Evolutionary conservation across 1,140 invertebrate species (phyloP).

Genomic region (Bombus picipes): DNA sequence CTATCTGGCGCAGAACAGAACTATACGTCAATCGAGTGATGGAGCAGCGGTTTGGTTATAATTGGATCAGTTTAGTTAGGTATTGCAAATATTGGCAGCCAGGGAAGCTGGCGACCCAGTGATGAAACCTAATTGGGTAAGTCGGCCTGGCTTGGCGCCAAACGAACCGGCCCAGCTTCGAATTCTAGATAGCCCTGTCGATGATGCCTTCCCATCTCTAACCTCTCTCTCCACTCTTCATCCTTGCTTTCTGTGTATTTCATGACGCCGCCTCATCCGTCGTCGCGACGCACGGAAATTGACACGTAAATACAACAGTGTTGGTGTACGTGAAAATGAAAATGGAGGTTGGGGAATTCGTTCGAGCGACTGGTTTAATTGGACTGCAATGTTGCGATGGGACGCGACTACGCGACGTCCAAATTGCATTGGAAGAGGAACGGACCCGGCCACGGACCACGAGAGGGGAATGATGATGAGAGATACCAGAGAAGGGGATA

Average conservation of each 20-base stretch:
- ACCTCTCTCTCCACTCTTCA: not conserved
- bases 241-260: not conserved
- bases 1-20: constrained; percentile 51
- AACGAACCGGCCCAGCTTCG: constrained; percentile 63
- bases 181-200: constrained; percentile 64
- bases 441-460: not conserved
- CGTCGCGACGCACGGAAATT: constrained; percentile 53
- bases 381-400: constrained; percentile 59
- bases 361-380: constrained; percentile 63
- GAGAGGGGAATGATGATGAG: not conserved
- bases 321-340: constrained; percentile 58
- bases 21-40: constrained; percentile 71
- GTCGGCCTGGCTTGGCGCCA: constrained; percentile 80
- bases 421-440: constrained; percentile 53
- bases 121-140: constrained; percentile 83
- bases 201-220: constrained; percentile 36
- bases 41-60: constrained; percentile 74
- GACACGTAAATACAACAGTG: constrained; percentile 67
- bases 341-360: constrained; percentile 61
- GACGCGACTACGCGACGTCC: constrained; percentile 49
- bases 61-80: constrained; percentile 78
- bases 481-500: not conserved
- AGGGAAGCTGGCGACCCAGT: constrained; percentile 77
- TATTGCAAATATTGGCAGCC: constrained; percentile 82
- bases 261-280: not conserved